Conservation (phyloP, 2,797 vertebrate genomes). For the Gobionotothen gibberifrons region DNA sequence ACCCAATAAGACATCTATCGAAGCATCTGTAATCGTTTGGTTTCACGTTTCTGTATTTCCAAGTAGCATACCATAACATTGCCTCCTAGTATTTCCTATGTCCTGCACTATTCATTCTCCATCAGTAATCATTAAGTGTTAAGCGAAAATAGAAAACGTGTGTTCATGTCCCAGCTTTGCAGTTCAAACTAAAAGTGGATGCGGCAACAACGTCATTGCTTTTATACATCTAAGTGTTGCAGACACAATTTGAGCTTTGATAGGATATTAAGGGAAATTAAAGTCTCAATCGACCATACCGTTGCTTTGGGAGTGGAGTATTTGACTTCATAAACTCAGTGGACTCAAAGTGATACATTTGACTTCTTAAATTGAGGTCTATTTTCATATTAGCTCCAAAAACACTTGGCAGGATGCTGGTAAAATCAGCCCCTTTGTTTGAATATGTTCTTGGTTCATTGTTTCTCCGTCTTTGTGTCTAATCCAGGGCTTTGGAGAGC, state of each 20-base stretch:
- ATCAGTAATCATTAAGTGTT: neutral
- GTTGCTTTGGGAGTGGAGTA: slow-evolving; percentile 48
- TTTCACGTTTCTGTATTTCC: neutral
- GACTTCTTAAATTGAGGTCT: slow-evolving; percentile 50
- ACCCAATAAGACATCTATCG: neutral
- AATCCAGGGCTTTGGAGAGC: slow-evolving; percentile 87
- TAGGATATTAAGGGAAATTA: slow-evolving; percentile 44
- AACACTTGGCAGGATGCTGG: slow-evolving; percentile 52
- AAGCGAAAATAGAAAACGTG: neutral
- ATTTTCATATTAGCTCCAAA: slow-evolving; percentile 56
- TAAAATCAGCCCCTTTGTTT: slow-evolving; percentile 46
- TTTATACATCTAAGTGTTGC: neutral
- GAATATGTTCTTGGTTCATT: slow-evolving; percentile 51
- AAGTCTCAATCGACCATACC: slow-evolving; percentile 38
- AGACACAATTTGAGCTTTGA: slow-evolving; percentile 27
- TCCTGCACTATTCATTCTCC: neutral
- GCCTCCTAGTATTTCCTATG: neutral
- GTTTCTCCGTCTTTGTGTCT: slow-evolving; percentile 56
- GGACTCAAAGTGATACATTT: slow-evolving; percentile 63
- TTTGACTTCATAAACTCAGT: slow-evolving; percentile 50
- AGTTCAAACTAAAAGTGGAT: slow-evolving; percentile 30
- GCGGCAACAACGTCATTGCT: neutral
- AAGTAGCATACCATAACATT: neutral
- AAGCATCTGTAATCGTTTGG: slow-evolving; percentile 2
- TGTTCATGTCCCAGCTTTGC: slow-evolving; percentile 5